These are phyloP conservation scores for Drosophila asahinai DNA, from an alignment of 1,140 invertebrate species.

Conservation along the genomic window DNA sequence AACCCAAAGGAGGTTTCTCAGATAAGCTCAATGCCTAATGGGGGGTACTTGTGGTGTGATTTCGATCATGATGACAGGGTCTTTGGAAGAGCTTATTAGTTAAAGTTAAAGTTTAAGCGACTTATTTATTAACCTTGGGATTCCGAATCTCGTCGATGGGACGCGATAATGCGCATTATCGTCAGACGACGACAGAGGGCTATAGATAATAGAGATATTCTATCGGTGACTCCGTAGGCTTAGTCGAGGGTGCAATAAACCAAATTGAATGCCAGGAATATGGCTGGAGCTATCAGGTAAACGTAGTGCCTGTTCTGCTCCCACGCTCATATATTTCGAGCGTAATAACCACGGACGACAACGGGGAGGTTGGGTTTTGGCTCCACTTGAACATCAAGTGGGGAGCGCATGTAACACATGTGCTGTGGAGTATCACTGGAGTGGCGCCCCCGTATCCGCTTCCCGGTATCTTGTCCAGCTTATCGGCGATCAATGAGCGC, in stretches of 20 bases:
- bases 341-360: constrained; percentile 1
- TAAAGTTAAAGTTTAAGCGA: neutral
- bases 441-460: constrained; percentile 26
- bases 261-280: constrained; percentile 10
- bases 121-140: constrained; percentile 8
- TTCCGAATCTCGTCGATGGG: constrained; percentile 2
- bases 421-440: constrained; percentile 19
- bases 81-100: neutral
- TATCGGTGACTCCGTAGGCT: neutral
- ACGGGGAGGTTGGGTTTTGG: neutral
- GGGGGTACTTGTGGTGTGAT: neutral
- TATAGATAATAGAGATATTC: constrained; percentile 16
- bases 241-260: constrained; percentile 17
- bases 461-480: constrained; percentile 7
- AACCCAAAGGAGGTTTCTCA: neutral
- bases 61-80: neutral
- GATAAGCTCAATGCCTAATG: neutral
- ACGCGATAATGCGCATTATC: constrained; percentile 11
- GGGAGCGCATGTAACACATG: constrained; percentile 20
- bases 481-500: constrained; percentile 20
- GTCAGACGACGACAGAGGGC: neutral
- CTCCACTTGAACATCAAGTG: neutral
- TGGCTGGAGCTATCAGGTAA: constrained; percentile 14
- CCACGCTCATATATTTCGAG: constrained; percentile 39
- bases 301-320: constrained; percentile 20